Evolutionary conservation across 1,140 invertebrate genomes (phyloP).

Genomic region (Paralvinella palmiformis): DNA sequence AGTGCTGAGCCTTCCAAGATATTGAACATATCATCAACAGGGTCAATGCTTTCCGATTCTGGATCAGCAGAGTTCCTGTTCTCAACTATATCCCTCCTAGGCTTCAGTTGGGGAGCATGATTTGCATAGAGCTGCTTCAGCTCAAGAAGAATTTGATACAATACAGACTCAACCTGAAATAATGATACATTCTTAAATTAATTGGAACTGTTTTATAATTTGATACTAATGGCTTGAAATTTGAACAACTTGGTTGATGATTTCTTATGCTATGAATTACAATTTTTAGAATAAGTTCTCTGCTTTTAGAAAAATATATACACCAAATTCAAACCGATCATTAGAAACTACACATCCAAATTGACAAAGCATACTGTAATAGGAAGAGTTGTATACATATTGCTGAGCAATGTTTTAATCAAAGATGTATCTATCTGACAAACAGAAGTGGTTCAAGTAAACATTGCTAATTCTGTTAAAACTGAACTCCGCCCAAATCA

Average conservation of each 20-base stretch:
- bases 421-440: no score
- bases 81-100: constrained; percentile 13
- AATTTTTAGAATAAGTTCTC: no score
- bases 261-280: no score
- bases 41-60: constrained; percentile 24
- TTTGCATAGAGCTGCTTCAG: constrained; percentile 29
- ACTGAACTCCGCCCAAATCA: background rate
- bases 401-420: no score
- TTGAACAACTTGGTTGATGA: no score
- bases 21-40: constrained; percentile 35
- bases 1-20: constrained; percentile 40
- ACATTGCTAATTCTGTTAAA: background rate
- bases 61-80: constrained; percentile 3
- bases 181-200: no score
- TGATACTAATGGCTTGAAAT: no score
- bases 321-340: no score
- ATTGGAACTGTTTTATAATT: no score
- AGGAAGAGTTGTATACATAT: no score
- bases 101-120: constrained; percentile 33
- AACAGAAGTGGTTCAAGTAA: background rate
- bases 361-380: background rate
- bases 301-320: no score
- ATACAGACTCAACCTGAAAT: constrained; percentile 25
- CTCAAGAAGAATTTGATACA: constrained; percentile 28
- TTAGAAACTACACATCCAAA: background rate